Evolutionary conservation across 1,140 invertebrate species (phyloP), one percentile per base, ranked within the genome.

Genomic region (Zelostemma sp.): DNA sequence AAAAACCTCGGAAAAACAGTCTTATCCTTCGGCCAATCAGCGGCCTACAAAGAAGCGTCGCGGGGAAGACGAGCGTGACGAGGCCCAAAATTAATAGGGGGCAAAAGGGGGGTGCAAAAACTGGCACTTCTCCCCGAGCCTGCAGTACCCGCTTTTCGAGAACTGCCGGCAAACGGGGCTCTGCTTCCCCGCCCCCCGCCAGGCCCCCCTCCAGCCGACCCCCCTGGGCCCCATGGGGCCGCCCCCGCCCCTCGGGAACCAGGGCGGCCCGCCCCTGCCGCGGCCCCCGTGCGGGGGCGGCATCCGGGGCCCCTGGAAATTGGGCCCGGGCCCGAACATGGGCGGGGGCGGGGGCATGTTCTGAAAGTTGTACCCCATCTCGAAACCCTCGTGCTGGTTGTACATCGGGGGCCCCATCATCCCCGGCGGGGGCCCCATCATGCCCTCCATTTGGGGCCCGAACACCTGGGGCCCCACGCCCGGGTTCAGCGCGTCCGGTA

Each of bases 91-190:
- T 84, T 70, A 85, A 71, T 82, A 85, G 16, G 83, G 84, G 17
- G 88, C 87, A 70, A 87, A 88, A 81, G 89, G 89, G 16, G 91
- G 91, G 86, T 94, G 93, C 67, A 93, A 82, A 78, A 91, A 94
- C 46, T 90, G 88, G 80, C 93, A 95, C 68, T 91, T 91, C 56
- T 92, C 91, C 14, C 91, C 91, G 74, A 92, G 88, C 51, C 92
- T 84, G 81, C 93, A 95, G 59, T 89, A 92, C 1, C 93, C 92
- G 71, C 88, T 89, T 73, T 91, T 91, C 74, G 91, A 89, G 73
- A 93, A 93, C 74, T 93, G 91, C 75, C 91, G 90, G 78, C 93
- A 95, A 9, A 93, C 75, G 3, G 82, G 79, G 0, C 82, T 83
- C 16, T 84, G 80, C 50, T 89, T 86, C 1, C 82, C 84, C 38